These are phyloP conservation scores for Adela reaumurella DNA, from an alignment of 2,888 invertebrate species.

Conservation along the genomic window DNA sequence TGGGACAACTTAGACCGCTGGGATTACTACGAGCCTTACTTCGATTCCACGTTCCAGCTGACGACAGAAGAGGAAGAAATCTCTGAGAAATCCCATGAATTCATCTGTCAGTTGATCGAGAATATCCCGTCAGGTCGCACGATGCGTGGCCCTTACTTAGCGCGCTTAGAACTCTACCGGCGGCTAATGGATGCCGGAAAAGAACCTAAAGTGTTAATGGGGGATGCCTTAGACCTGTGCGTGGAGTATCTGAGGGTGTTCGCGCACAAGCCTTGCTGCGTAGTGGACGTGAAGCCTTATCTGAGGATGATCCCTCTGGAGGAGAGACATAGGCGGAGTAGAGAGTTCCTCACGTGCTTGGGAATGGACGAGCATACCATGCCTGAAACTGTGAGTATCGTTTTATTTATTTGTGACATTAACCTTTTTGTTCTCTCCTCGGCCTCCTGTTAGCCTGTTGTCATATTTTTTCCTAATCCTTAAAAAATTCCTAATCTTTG, in stretches of 20 bases:
- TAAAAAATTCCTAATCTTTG: too few relatives aligned
- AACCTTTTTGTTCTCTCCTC: too few relatives aligned
- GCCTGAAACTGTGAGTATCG: constrained; percentile 56
- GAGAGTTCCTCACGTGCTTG: constrained; percentile 59
- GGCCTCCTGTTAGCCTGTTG: too few relatives aligned
- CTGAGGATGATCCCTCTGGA: constrained; percentile 64
- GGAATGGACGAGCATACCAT: constrained; percentile 62
- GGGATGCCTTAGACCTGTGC: constrained; percentile 66
- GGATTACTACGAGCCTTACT: constrained; percentile 71
- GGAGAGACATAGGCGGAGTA: constrained; percentile 56
- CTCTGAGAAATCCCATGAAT: constrained; percentile 43
- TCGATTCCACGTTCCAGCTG: constrained; percentile 66
- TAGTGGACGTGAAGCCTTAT: constrained; percentile 77
- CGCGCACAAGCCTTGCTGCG: constrained; percentile 84
- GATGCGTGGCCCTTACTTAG: constrained; percentile 79
- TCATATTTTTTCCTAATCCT: too few relatives aligned
- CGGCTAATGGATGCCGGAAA: constrained; percentile 51
- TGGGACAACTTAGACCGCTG: constrained; percentile 70
- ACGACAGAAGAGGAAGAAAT: constrained; percentile 34
- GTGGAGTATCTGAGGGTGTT: constrained; percentile 77
- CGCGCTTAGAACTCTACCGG: constrained; percentile 72
- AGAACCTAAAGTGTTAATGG: constrained; percentile 53
- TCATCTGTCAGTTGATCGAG: constrained; percentile 48
- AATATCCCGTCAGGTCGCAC: constrained; percentile 42
- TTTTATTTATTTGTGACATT: too few relatives aligned